phyloP scores from a whole-genome alignment of 2,113 vertebrate species.

The Seriola rivoliana region DNA sequence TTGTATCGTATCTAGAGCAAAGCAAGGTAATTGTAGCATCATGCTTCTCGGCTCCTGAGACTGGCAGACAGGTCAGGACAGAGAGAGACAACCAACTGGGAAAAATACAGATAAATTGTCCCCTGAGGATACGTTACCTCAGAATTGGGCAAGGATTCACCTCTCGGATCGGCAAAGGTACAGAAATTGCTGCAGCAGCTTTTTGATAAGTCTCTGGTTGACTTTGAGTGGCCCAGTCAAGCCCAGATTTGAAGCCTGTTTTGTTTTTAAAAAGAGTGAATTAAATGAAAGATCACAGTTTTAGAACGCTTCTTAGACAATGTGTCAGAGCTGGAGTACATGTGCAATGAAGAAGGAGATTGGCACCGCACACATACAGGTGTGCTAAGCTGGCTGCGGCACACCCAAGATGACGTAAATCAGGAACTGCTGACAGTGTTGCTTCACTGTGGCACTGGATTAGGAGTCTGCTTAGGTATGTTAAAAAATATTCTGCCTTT shows the following conservation, averaged over 20 bases:
- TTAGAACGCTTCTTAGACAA: not conserved
- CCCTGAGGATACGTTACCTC: not conserved
- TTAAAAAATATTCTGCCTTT: not conserved
- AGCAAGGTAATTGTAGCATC: not conserved
- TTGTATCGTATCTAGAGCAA: not conserved
- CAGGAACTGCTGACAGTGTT: conserved; percentile 9
- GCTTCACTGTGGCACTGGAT: not conserved
- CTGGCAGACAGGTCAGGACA: not conserved
- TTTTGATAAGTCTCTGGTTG: not conserved
- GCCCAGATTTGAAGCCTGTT: not conserved
- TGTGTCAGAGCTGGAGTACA: not conserved
- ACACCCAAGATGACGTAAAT: conserved; percentile 48
- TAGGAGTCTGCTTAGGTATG: not conserved
- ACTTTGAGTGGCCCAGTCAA: not conserved
- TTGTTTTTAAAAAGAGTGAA: not conserved
- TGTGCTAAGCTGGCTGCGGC: conserved; percentile 30
- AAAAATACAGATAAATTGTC: not conserved
- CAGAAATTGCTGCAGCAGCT: not conserved
- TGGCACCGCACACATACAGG: conserved; percentile 44
- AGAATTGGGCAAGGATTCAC: not conserved
- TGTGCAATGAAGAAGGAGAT: not conserved
- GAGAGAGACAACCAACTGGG: not conserved
- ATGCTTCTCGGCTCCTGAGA: not conserved
- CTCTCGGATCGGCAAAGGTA: not conserved
- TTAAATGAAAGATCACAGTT: not conserved